Evolutionary conservation across 2,888 invertebrate genomes (phyloP), one percentile per base, ranked within the genome.

Genomic region (Amphipyra berbera): DNA sequence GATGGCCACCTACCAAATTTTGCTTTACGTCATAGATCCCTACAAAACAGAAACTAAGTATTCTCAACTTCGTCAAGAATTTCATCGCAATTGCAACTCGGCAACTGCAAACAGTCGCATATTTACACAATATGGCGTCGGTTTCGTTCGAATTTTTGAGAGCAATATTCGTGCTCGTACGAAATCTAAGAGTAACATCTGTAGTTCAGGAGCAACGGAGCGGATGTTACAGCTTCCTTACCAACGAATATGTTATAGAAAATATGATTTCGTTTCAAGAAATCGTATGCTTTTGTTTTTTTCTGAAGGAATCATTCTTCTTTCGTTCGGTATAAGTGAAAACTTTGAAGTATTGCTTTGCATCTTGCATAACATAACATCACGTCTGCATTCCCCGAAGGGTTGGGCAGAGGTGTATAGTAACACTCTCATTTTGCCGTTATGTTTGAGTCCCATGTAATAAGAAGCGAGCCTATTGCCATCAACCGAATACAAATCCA

Each of bases 121-220:
- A 52, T 58, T 69, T 69, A 67, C 48, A 52, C 10, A 12, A 72
- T 69, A 72, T 21, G 21, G 47, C 48, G 57, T 27, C 41, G 68
- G 59, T 68, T 71, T 67, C 64, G 76, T 79, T 78, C 71, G 74
- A 82, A 78, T 83, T 82, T 82, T 78, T 69, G 62, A 62, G 57
- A 73, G 71, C 72, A 78, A 81, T 81, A 80, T 78, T 74, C 73
- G 54, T 79, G 68, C 65, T 67, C 70, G 58, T 61, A 46, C 62
- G 56, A 57, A 58, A 65, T 75, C 69, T 64, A 62, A 61, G 72
- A 65, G 75, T 56, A 82, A 75, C 84, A 86, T 84, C 83, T 86
- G 86, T 72, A 77, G 70, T 68, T 68, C 58, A 49, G 59, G 55
- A 57, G 58, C 73, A 75, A 58, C 76, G 68, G 68, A 73, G 73